Percentiles rank a stretch among this genome's conserved stretches.
Conservation (phyloP, 1,140 invertebrate species). For the Hyles euphorbiae region DNA sequence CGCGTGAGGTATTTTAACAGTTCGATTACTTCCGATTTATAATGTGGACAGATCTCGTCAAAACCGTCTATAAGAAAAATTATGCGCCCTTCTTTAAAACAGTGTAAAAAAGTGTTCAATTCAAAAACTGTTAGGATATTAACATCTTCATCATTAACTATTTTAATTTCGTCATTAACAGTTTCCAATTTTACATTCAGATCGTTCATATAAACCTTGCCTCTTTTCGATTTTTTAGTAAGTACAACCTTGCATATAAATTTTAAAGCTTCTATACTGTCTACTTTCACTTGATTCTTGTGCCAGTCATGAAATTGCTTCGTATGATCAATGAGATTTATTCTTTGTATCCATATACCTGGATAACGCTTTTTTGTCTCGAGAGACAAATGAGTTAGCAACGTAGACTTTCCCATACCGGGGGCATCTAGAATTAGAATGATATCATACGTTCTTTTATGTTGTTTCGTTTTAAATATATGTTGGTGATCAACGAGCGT, state of each 20-base stretch:
- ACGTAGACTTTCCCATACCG: slow-evolving; percentile 16
- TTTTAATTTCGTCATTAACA: neutral
- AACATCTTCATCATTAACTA: neutral
- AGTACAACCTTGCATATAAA: slow-evolving; percentile 6
- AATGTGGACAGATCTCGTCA: slow-evolving; percentile 9
- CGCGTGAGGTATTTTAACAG: neutral
- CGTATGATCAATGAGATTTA: slow-evolving; percentile 8
- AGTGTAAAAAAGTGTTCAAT: slow-evolving; percentile 11
- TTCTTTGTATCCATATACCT: slow-evolving; percentile 12
- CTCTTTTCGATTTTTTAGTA: neutral
- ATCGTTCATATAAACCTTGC: too few species aligned
- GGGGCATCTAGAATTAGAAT: slow-evolving; percentile 6
- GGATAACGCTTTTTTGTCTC: slow-evolving; percentile 8
- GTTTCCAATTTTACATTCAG: neutral
- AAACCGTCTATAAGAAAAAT: slow-evolving; percentile 16
- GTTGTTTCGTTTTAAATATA: neutral
- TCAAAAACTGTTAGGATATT: neutral
- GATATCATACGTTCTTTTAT: neutral
- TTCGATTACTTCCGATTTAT: neutral
- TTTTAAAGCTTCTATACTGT: slow-evolving; percentile 3
- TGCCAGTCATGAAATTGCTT: slow-evolving; percentile 12
- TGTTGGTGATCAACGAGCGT: too few species aligned
- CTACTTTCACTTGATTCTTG: slow-evolving; percentile 4
- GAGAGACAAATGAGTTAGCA: slow-evolving; percentile 9
- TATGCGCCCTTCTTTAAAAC: slow-evolving; percentile 4